Conservation (phyloP, 1,140 invertebrate species). For the Marisa cornuarietis region DNA sequence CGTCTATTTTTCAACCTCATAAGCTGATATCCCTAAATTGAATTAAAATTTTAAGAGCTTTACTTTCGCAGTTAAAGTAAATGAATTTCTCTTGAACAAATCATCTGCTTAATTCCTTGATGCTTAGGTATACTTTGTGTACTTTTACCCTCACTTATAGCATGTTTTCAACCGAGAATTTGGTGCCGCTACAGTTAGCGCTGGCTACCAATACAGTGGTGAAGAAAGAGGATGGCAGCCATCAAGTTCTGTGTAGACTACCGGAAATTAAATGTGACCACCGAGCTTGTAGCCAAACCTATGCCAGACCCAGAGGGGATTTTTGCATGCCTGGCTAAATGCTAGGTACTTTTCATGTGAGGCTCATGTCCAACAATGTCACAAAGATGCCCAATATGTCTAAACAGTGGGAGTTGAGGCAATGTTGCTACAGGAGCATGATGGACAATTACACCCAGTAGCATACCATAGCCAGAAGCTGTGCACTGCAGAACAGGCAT, state of each 20-base stretch:
- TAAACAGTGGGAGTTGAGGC: constrained; percentile 52
- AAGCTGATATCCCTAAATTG: too few species aligned
- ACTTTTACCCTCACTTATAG: too few species aligned
- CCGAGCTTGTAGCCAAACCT: constrained; percentile 39
- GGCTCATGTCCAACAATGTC: constrained; percentile 33
- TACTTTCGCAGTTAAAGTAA: too few species aligned
- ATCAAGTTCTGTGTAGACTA: constrained; percentile 69
- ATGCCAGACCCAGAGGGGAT: constrained; percentile 44
- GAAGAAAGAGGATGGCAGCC: constrained; percentile 63
- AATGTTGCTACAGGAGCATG: constrained; percentile 38
- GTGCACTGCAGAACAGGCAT: constrained; percentile 34
- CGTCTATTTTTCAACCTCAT: too few species aligned
- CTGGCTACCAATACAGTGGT: too few species aligned
- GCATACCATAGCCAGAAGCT: constrained; percentile 40
- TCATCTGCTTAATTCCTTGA: too few species aligned
- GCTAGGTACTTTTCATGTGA: constrained; percentile 5
- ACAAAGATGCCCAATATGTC: constrained; percentile 46
- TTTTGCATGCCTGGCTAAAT: constrained; percentile 24
- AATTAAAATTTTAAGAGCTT: too few species aligned
- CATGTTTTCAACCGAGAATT: too few species aligned
- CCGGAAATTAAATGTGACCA: constrained; percentile 46
- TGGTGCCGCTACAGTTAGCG: too few species aligned
- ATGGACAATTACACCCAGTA: constrained; percentile 33
- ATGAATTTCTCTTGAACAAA: too few species aligned
- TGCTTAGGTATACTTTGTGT: too few species aligned